These are phyloP conservation scores for Sprattus sprattus DNA, from an alignment of 2,113 vertebrate genomes.

Conservation along the genomic window DNA sequence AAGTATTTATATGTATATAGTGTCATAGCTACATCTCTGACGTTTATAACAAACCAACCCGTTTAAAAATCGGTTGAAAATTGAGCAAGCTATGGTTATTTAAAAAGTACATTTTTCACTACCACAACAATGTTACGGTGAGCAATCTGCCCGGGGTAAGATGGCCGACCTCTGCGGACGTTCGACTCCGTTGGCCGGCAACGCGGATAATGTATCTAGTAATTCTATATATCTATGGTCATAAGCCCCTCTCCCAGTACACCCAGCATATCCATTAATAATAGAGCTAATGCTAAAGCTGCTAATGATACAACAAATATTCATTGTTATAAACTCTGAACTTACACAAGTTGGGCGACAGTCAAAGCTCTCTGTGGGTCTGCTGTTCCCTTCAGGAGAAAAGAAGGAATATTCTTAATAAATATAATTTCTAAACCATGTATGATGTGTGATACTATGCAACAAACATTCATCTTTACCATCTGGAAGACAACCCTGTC, in stretches of 20 bases:
- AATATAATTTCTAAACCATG: background rate
- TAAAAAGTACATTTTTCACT: too few relatives aligned
- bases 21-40: too few relatives aligned
- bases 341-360: conserved; percentile 92
- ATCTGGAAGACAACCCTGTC: conserved; percentile 88
- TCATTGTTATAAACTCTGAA: conserved; percentile 40
- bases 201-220: too few relatives aligned
- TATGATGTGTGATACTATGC: background rate
- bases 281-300: background rate
- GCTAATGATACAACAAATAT: background rate
- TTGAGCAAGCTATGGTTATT: too few relatives aligned
- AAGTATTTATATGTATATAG: too few relatives aligned
- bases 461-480: conserved; percentile 68
- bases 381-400: conserved; percentile 81
- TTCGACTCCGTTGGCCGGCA: too few relatives aligned
- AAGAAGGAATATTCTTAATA: background rate
- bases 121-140: too few relatives aligned
- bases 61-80: too few relatives aligned
- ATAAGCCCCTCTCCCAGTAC: background rate
- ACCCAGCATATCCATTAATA: background rate
- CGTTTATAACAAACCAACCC: too few relatives aligned
- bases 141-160: too few relatives aligned
- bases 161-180: too few relatives aligned
- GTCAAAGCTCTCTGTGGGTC: conserved; percentile 87
- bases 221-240: too few relatives aligned